Conservation (phyloP, 1,140 invertebrate genomes). For the Magallana ariakensis region DNA sequence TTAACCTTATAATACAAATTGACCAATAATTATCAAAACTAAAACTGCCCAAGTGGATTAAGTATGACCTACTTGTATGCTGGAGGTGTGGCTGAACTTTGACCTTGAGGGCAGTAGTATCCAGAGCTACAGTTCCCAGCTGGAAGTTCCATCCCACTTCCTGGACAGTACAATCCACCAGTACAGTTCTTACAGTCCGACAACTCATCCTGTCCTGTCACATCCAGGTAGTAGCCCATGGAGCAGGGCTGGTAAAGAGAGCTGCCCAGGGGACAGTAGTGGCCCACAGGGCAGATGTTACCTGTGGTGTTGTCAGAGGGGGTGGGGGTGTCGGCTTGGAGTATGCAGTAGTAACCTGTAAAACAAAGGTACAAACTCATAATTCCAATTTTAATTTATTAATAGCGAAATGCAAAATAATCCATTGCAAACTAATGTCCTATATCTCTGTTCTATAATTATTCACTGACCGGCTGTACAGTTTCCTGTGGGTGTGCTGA, state of each 20-base stretch:
- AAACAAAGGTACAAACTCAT: background rate
- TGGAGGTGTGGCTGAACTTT: constrained; percentile 72
- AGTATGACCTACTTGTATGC: constrained; percentile 68
- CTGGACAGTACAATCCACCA: constrained; percentile 72
- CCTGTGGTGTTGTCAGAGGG: constrained; percentile 71
- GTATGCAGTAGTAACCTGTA: constrained; percentile 73
- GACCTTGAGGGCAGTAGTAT: constrained; percentile 75
- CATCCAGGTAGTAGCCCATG: constrained; percentile 71
- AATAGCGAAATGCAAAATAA: no score
- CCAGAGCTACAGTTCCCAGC: constrained; percentile 72
- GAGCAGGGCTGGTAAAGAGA: constrained; percentile 60
- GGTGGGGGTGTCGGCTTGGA: constrained; percentile 62
- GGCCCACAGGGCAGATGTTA: constrained; percentile 70
- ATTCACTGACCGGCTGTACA: constrained; percentile 69
- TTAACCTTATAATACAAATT: background rate
- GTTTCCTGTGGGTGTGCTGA: constrained; percentile 66
- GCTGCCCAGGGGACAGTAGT: constrained; percentile 71
- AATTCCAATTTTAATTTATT: background rate
- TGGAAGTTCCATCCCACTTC: constrained; percentile 64
- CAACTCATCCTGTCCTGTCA: constrained; percentile 63
- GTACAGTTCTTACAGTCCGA: constrained; percentile 73
- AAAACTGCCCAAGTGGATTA: no score
- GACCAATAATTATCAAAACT: background rate
- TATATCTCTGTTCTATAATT: no score
- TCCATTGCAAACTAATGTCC: no score